Percentiles rank a stretch among this genome's conserved stretches.
These are phyloP conservation scores for Eurosta solidaginis DNA, from an alignment of 1,140 invertebrate genomes.

Conservation along the genomic window DNA sequence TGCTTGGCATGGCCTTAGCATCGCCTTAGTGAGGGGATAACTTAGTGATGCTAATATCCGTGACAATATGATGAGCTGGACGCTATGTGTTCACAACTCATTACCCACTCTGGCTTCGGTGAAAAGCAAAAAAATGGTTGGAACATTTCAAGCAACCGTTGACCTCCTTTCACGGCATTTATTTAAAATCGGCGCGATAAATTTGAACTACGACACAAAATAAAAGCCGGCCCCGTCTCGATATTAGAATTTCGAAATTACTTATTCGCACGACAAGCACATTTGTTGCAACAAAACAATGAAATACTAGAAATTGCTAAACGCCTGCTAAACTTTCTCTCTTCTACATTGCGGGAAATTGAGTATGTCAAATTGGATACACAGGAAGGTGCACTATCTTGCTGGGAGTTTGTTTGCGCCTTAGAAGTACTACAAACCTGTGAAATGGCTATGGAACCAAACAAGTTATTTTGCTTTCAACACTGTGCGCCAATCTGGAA, in stretches of 20 bases:
- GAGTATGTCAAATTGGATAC: slow-evolving; percentile 59
- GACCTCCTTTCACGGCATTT: slow-evolving; percentile 82
- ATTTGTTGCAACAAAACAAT: slow-evolving; percentile 49
- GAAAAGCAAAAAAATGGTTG: slow-evolving; percentile 83
- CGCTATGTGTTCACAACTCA: slow-evolving; percentile 95
- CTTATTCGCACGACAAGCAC: slow-evolving; percentile 90
- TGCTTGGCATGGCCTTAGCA: no score
- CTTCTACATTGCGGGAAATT: slow-evolving; percentile 54
- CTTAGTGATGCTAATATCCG: no score
- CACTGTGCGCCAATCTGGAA: slow-evolving; percentile 91
- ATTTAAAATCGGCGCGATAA: slow-evolving; percentile 71
- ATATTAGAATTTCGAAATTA: slow-evolving; percentile 92
- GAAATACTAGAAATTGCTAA: slow-evolving; percentile 55
- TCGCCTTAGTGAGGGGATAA: no score
- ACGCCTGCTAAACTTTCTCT: slow-evolving; percentile 51
- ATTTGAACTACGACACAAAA: slow-evolving; percentile 70
- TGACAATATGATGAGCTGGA: slow-evolving; percentile 98
- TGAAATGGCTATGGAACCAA: slow-evolving; percentile 71
- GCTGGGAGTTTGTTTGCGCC: slow-evolving; percentile 92
- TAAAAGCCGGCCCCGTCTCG: slow-evolving; percentile 73
- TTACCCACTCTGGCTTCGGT: slow-evolving; percentile 87
- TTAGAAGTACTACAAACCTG: slow-evolving; percentile 85
- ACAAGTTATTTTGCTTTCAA: slow-evolving; percentile 71
- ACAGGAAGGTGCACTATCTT: slow-evolving; percentile 82
- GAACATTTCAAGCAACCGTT: slow-evolving; percentile 75